Conservation (phyloP, 1,140 invertebrate genomes). For the Eurytemora carolleeae region DNA sequence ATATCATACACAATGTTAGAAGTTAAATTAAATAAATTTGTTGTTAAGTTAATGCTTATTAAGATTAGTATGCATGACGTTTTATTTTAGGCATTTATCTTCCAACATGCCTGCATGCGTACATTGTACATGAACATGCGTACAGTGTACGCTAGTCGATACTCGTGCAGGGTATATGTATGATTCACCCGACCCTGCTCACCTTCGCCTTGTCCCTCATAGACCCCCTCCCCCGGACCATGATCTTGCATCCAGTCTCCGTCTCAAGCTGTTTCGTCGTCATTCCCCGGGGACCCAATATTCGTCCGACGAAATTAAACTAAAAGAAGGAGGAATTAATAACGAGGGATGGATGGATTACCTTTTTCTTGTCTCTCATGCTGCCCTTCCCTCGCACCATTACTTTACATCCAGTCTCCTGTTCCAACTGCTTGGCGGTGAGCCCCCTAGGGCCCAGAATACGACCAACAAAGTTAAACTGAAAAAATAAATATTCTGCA, state of each 20-base stretch:
- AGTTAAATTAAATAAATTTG: too few relatives aligned
- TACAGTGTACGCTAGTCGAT: too few relatives aligned
- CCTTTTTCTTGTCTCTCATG: slow-evolving; percentile 99
- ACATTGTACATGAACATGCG: too few relatives aligned
- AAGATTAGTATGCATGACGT: too few relatives aligned
- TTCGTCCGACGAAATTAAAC: slow-evolving; percentile 99
- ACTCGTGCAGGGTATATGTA: slow-evolving; percentile 5
- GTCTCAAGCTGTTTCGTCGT: slow-evolving; percentile 98
- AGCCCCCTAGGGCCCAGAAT: slow-evolving; percentile 96
- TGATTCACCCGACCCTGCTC: too few relatives aligned
- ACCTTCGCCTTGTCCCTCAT: slow-evolving; percentile 99
- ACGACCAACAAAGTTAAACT: slow-evolving; percentile 99
- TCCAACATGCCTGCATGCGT: too few relatives aligned
- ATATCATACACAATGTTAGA: too few relatives aligned
- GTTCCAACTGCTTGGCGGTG: slow-evolving; percentile 98
- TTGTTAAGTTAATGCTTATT: too few relatives aligned
- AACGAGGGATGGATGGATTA: too few relatives aligned
- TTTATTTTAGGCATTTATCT: too few relatives aligned
- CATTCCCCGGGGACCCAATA: slow-evolving; percentile 96
- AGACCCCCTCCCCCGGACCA: slow-evolving; percentile 98
- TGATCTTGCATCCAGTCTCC: slow-evolving; percentile 99
- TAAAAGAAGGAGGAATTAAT: slow-evolving; percentile 38
- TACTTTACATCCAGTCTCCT: slow-evolving; percentile 99
- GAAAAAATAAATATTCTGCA: slow-evolving; percentile 35
- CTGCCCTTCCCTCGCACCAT: slow-evolving; percentile 99